A percentile compares a stretch with the other conserved stretches of the same genome.
Evolutionary conservation across 2,797 vertebrate species (phyloP).

Genomic region (Pangasius djambal): DNA sequence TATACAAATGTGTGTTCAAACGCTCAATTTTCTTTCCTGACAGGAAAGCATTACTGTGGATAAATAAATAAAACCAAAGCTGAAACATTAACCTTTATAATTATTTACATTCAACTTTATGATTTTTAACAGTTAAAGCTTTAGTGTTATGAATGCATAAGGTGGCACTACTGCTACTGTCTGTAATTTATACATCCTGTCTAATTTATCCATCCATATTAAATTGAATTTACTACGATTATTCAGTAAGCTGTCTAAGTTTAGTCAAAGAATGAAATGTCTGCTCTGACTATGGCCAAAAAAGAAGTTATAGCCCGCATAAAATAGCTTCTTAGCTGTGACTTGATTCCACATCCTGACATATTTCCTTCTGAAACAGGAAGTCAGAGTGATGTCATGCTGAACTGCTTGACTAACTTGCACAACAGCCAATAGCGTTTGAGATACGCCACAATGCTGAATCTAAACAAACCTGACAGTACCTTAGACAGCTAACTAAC

Average conservation of each 20-base stretch:
- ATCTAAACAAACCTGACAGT: background rate
- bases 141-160: background rate
- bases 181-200: background rate
- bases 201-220: background rate
- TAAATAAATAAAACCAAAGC: background rate
- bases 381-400: background rate
- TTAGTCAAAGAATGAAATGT: background rate
- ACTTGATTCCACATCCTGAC: background rate
- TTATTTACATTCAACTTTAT: background rate
- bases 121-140: background rate
- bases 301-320: background rate
- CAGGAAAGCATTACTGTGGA: background rate
- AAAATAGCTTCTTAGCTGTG: background rate
- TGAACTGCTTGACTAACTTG: background rate
- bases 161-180: background rate
- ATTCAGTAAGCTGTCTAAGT: background rate
- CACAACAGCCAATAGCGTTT: background rate
- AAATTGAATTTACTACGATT: background rate
- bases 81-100: background rate
- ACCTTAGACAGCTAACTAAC: background rate
- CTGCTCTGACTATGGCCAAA: background rate
- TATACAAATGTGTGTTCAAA: background rate
- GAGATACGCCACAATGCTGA: too few species aligned
- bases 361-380: background rate
- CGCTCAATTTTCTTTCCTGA: background rate